Conservation (phyloP, 2,113 vertebrate species). For the Heloderma charlesbogerti region DNA sequence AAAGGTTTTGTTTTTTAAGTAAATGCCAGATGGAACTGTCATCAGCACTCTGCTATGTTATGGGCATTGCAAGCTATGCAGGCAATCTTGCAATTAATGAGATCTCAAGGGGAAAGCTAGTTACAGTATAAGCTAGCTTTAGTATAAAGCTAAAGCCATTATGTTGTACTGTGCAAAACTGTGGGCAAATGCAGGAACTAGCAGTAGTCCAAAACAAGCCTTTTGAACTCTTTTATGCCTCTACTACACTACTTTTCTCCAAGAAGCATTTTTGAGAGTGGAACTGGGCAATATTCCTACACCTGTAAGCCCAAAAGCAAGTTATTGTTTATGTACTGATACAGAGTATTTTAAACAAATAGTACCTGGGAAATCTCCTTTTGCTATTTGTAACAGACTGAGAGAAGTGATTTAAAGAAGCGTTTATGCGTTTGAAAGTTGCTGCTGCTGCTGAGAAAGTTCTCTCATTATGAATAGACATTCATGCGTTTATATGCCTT, state of each 20-base stretch:
- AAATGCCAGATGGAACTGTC: background rate
- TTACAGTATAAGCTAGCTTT: no score
- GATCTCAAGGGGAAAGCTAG: background rate
- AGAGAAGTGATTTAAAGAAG: background rate
- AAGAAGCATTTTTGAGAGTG: background rate
- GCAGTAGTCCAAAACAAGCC: no score
- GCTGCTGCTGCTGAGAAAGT: background rate
- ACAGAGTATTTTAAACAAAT: background rate
- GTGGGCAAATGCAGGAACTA: background rate
- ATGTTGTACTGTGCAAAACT: background rate
- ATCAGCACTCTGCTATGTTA: background rate
- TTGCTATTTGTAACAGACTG: background rate
- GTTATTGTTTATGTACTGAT: background rate
- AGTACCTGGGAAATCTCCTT: background rate
- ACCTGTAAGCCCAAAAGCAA: background rate
- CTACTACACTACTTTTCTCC: no score
- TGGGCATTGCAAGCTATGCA: background rate
- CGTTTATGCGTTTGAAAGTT: background rate
- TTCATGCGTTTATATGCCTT: background rate
- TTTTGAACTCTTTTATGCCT: no score
- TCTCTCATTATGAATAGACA: no score
- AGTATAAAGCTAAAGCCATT: background rate
- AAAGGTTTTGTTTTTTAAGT: background rate
- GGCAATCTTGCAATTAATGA: background rate
- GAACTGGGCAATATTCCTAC: background rate